Base-by-base conservation (phyloP, 1,140 invertebrate genomes). In the Riptortus pedestris region DNA sequence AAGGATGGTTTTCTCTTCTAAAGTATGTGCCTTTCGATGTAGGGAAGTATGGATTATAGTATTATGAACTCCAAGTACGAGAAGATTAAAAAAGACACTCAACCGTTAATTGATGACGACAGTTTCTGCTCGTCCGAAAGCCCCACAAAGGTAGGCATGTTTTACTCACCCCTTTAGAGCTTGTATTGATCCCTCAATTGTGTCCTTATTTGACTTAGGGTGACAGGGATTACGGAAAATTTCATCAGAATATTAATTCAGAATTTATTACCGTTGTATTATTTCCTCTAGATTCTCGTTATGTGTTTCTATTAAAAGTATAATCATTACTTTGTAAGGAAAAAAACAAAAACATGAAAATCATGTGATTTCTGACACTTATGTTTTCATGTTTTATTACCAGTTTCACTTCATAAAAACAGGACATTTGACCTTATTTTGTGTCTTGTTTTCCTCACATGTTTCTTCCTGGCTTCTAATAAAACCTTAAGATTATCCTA, bases 31-130 rank as follows among this genome's bases (percentile, higher is more conserved):
- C 57, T 33, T 1, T 33, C 12, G 16, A 59, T 12, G 9, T 28
- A 7, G 28, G 38, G 22, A 52, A 66, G 28, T 43, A 69, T 69
- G 67, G 67, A 69, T 64, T 65, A 67, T 63, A 64, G 64, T 64
- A 69, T 63, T 29, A 38, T 38, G 31, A 69, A 67, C 60, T 63
- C 66, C 1, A 68, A 67, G 67, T 68, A 68, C 61, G 67, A 69
- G 28, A 65, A 67, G 60, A 59, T 69, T 45, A 66, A 60, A 60
- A 65, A 65, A 57, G 29, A 60, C 61, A 65, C 45, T 29, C 63
- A 61, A 63, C 62, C 66, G 59, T 65, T 62, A 65, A 67, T 69
- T 67, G 67, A 65, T 66, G 65, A 62, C 47, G 65, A 66, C 33
- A 66, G 65, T 43, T 28, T 66, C 48, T 58, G 66, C 43, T 62